These are phyloP conservation scores for Drosophila koepferae DNA, from an alignment of 2,888 invertebrate species.

Conservation along the genomic window DNA sequence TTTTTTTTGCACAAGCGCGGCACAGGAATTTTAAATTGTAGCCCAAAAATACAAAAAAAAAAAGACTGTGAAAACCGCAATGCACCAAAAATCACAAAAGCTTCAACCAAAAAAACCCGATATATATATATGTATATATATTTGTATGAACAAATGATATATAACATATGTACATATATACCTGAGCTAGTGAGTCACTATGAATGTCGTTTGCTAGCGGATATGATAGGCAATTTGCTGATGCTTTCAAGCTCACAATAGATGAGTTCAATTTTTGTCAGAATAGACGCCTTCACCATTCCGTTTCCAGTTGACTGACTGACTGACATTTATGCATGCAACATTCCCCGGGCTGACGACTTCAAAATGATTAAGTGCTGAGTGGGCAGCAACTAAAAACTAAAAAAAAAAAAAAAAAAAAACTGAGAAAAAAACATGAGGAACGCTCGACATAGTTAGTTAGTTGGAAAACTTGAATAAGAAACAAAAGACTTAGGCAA, in stretches of 20 bases:
- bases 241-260: constrained; percentile 33
- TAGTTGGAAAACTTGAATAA: neutral
- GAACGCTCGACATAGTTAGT: neutral
- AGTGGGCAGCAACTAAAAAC: constrained; percentile 11
- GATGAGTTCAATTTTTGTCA: constrained; percentile 34
- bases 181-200: constrained; percentile 60
- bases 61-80: constrained; percentile 53
- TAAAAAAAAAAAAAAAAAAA: neutral
- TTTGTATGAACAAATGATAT: constrained; percentile 14
- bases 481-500: constrained; percentile 73
- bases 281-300: neutral
- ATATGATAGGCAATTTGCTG: constrained; percentile 63
- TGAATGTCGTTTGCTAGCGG: constrained; percentile 65
- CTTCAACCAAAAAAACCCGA: constrained; percentile 7
- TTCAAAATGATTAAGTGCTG: constrained; percentile 42
- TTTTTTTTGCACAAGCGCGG: constrained; percentile 44
- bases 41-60: constrained; percentile 25
- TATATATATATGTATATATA: constrained; percentile 8
- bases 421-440: no score
- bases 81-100: constrained; percentile 45
- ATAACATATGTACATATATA: neutral
- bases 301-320: constrained; percentile 23
- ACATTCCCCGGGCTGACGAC: constrained; percentile 37
- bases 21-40: constrained; percentile 70
- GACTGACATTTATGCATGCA: constrained; percentile 43